Conservation (phyloP, 2,888 invertebrate genomes). For the Tetragonisca angustula region DNA sequence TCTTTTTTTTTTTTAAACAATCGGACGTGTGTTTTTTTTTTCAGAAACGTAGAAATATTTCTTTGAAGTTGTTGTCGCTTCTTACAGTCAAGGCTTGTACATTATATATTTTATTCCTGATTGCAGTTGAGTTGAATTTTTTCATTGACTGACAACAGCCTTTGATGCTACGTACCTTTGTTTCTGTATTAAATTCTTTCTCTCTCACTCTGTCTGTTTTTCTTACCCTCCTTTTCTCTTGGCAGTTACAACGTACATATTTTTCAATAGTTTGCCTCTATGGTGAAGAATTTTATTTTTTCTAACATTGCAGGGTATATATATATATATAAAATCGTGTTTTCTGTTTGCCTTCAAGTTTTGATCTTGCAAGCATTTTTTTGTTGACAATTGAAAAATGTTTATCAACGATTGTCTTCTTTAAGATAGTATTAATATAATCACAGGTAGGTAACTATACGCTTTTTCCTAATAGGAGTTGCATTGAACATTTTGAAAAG, state of each 20-base stretch:
- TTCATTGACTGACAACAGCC: conserved; percentile 5
- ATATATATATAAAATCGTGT: conserved; percentile 6
- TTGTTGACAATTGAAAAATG: conserved; percentile 5
- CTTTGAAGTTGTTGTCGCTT: conserved; percentile 12
- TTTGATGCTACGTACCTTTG: conserved; percentile 17
- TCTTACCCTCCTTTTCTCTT: conserved; percentile 48
- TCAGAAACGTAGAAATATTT: background rate
- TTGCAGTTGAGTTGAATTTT: conserved; percentile 30
- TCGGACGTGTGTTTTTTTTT: background rate
- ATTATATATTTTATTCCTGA: conserved; percentile 4
- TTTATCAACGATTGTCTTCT: conserved; percentile 33
- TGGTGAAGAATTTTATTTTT: conserved; percentile 22
- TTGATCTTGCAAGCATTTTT: conserved; percentile 18
- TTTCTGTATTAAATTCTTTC: conserved; percentile 54
- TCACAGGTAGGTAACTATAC: conserved; percentile 67
- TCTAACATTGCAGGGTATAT: conserved; percentile 31
- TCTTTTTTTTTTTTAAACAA: background rate
- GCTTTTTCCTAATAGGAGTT: conserved; percentile 41
- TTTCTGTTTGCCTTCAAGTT: conserved; percentile 16
- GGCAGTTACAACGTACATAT: conserved; percentile 13
- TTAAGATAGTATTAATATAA: conserved; percentile 47
- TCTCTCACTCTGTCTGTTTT: conserved; percentile 57
- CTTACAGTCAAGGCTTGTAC: background rate
- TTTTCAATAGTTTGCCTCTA: conserved; percentile 26
- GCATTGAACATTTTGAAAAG: conserved; percentile 16